phyloP scores from a whole-genome alignment of 2,113 vertebrate genomes.

The Petrocephalus zakoni region DNA sequence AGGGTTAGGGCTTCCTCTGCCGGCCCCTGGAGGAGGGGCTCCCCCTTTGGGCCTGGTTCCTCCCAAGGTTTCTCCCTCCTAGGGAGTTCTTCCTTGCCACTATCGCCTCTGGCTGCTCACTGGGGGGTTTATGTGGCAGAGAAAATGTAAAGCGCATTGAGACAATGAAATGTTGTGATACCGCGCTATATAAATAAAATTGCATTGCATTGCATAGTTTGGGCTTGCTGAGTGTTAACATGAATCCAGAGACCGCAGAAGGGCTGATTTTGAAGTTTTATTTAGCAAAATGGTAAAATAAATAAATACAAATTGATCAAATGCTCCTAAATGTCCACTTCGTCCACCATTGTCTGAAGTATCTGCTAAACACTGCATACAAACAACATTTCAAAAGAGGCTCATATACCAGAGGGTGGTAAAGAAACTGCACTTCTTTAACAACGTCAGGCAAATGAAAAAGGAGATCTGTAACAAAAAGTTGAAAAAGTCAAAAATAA shows the following conservation, averaged over 20 bases:
- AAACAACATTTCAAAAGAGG: conserved; percentile 71
- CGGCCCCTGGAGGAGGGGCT: too few relatives aligned
- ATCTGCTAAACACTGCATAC: conserved; percentile 76
- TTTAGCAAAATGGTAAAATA: conserved; percentile 91
- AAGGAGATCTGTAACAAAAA: conserved; percentile 38
- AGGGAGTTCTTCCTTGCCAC: too few relatives aligned
- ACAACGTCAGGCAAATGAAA: conserved; percentile 49
- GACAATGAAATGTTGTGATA: too few relatives aligned
- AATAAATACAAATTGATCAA: conserved; percentile 93
- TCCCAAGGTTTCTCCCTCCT: too few relatives aligned
- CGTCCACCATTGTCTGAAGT: conserved; percentile 39
- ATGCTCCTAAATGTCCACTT: conserved; percentile 65
- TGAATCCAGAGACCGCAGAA: not conserved
- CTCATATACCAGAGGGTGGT: conserved; percentile 62
- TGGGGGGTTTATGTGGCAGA: too few relatives aligned
- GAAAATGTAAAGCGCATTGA: too few relatives aligned
- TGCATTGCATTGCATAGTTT: too few relatives aligned
- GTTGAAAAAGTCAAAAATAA: conserved; percentile 36
- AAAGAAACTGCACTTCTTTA: conserved; percentile 64
- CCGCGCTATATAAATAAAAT: too few relatives aligned
- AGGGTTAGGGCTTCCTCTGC: too few relatives aligned
- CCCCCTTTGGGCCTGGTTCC: too few relatives aligned
- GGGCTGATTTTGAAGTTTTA: conserved; percentile 67
- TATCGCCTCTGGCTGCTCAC: too few relatives aligned
- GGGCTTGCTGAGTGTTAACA: not conserved